These are phyloP conservation scores for Carcinoscorpius rotundicauda DNA, from an alignment of 1,140 invertebrate species.

Conservation along the genomic window DNA sequence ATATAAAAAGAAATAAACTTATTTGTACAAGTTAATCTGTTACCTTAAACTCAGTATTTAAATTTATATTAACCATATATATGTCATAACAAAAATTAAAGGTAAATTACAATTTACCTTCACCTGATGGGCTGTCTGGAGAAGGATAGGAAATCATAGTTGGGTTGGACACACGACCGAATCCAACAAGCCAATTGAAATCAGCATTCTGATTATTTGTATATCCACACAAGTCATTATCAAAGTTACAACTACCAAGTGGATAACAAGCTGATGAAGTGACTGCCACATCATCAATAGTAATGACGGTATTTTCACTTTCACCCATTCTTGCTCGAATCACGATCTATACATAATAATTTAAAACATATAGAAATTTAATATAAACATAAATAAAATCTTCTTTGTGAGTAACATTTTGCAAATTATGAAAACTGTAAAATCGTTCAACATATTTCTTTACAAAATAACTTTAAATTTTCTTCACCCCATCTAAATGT, in stretches of 20 bases:
- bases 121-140: conserved; percentile 8
- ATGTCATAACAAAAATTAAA: not conserved
- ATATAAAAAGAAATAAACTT: too few species aligned
- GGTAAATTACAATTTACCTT: conserved; percentile 6
- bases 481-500: too few species aligned
- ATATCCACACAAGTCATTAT: conserved; percentile 17
- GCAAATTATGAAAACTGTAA: too few species aligned
- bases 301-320: conserved; percentile 1
- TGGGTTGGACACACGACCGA: conserved; percentile 11
- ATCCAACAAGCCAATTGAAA: conserved; percentile 15
- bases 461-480: too few species aligned
- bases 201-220: conserved; percentile 10
- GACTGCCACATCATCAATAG: conserved; percentile 12
- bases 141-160: conserved; percentile 7
- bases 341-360: conserved; percentile 8
- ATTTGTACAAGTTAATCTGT: too few species aligned
- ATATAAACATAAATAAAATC: not conserved
- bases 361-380: not conserved
- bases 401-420: too few species aligned
- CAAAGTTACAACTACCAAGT: conserved; percentile 10
- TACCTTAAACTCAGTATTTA: too few species aligned
- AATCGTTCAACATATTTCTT: too few species aligned
- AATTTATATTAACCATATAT: not conserved
- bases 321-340: conserved; percentile 11
- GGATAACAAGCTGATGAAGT: conserved; percentile 3